Base-by-base conservation (phyloP, 2,797 vertebrate species). In the Sebastes diploproa region DNA sequence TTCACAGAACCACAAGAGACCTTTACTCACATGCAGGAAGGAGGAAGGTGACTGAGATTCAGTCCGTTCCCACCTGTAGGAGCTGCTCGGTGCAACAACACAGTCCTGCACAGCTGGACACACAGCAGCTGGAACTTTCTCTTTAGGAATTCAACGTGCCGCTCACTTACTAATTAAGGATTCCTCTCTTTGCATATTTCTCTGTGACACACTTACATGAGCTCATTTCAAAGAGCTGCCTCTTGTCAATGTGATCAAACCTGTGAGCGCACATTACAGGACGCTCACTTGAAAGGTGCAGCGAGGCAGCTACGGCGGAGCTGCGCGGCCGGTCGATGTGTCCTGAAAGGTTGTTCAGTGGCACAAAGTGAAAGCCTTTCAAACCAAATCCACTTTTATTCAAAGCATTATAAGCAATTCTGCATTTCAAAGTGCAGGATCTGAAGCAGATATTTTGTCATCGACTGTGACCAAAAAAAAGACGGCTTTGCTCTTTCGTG, bases 341-440 rank as follows among this genome's bases (percentile, higher is more conserved):
- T 66, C 71, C 73, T 68, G 65, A 69, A 63, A 72, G 54, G 42
- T 66, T 29, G 23, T 14, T 63, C 60, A 12, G 38, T 46, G 6
- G 3, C 70, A 50, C n/a, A 42, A 61, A 32, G 76, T 50, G 81
- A 80, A 52, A 73, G 18, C 34, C 72, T 81, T 77, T 86, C 50
- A 55, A 78, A 69, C 68, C 52, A 22, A 58, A 66, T 70, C 72
- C 80, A 81, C 80, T 84, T 89, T 78, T 20, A 92, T 88, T 86
- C 79, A 86, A 69, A 80, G 73, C 72, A 42, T 42, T 42, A 42
- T 42, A 42, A 42, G 13, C 38, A 50, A 61, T 90, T 90, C 80
- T 84, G 69, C 89, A 90, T 86, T 89, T 92, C 81, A 85, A 90
- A 89, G 83, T 50, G 30, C 23, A 14, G 27, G 50, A 80, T 83